Evolutionary conservation across 2,113 vertebrate genomes (phyloP), one percentile per base, ranked within the genome.

Genomic region (Brachypodius melanocephalos): DNA sequence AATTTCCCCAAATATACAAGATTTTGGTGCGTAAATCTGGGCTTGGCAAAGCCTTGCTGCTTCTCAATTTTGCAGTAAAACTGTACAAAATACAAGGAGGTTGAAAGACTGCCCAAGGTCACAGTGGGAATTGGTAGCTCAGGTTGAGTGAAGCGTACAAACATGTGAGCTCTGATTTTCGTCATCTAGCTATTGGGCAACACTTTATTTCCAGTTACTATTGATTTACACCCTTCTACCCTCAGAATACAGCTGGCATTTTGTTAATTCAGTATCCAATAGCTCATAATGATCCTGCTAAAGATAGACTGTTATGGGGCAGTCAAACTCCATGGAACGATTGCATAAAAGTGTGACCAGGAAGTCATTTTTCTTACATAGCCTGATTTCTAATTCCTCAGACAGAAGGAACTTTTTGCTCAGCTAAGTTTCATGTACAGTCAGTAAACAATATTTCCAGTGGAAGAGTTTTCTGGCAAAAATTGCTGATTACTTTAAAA

Each of bases 181-280:
- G 20, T 93, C 81, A 95, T 92, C 81, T 49, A 51, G 32, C 31
- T 95, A 88, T 93, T 88, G 87, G 89, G 90, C 92, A 95, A 72
- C 73, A 84, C 68, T 92, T 52, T 88, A 77, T 96, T 96, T 88
- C 93, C 90, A 92, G 74, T 38, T 43, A 55, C 43, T 93, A 95
- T 96, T 78, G 89, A 95, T 88, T 91, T 85, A 84, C 42, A 84
- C 20, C 36, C 75, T 85, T 78, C 81, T 69, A 89, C 62, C 79
- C 71, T 69, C 2, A 2, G 54, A 95, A 88, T 78, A 87, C 88
- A 80, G 75, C 77, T 92, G 87, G 89, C 74, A 75, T 97, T 96
- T 93, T 34, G 71, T 91, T 96, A 93, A 96, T 89, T 96, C 93
- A 91, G 73, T 91, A 73, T 83, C 58, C 93, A 79, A 94, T 96